phyloP scores from a whole-genome alignment of 2,113 vertebrate genomes.

The Macaca fascicularis region DNA sequence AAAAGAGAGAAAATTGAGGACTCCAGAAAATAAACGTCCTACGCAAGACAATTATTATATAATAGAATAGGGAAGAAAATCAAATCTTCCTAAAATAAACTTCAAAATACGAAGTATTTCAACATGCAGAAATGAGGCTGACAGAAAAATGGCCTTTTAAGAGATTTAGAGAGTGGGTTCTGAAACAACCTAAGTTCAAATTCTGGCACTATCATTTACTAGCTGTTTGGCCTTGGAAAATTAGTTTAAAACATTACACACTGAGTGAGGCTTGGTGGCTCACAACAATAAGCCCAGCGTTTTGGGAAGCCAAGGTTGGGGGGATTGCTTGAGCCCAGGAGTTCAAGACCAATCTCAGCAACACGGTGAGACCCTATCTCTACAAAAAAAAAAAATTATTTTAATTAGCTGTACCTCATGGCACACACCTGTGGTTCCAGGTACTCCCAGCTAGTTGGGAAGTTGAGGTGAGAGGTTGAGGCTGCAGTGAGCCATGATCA shows the following conservation, averaged over 20 bases:
- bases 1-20: background rate
- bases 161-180: background rate
- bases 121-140: background rate
- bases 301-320: too few relatives aligned
- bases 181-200: background rate
- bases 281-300: too few relatives aligned
- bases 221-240: background rate
- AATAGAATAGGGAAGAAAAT: background rate
- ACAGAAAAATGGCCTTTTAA: background rate
- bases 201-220: background rate
- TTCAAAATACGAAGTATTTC: conserved; percentile 15
- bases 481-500: too few relatives aligned
- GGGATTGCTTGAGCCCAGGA: too few relatives aligned
- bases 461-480: too few relatives aligned
- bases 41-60: background rate
- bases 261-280: too few relatives aligned
- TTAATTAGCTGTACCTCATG: too few relatives aligned
- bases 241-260: background rate
- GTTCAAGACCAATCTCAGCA: too few relatives aligned
- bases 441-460: too few relatives aligned
- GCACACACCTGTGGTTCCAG: too few relatives aligned
- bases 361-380: too few relatives aligned
- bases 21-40: background rate
- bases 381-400: too few relatives aligned
- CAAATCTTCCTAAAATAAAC: background rate